Percentiles rank a stretch among this genome's conserved stretches.
These are phyloP conservation scores for Saccostrea glomerata DNA, from an alignment of 1,140 invertebrate species.

Conservation along the genomic window DNA sequence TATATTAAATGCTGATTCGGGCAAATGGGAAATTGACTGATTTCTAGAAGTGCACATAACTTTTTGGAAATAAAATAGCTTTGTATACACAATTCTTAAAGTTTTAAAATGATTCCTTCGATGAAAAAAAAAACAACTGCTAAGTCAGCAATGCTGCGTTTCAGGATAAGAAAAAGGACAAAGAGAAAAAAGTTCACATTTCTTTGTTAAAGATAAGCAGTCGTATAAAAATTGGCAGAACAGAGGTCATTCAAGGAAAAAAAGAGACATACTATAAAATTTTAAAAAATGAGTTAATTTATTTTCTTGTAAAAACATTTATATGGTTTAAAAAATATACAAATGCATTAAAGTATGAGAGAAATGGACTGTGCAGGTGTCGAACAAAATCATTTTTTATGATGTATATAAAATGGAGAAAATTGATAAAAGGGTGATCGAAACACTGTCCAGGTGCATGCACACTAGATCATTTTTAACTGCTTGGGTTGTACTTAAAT, in stretches of 20 bases:
- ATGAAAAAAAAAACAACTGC: too few relatives aligned
- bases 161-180: too few relatives aligned
- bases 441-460: constrained; percentile 4
- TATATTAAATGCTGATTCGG: too few relatives aligned
- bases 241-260: neutral
- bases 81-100: too few relatives aligned
- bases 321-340: neutral
- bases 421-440: neutral
- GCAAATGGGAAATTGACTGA: too few relatives aligned
- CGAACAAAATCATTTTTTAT: neutral
- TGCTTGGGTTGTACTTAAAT: neutral
- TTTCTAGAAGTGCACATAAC: too few relatives aligned
- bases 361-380: neutral
- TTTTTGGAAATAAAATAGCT: too few relatives aligned
- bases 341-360: constrained; percentile 5
- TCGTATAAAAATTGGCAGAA: neutral
- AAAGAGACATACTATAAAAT: neutral
- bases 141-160: too few relatives aligned
- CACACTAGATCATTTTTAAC: neutral
- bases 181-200: neutral
- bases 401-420: neutral
- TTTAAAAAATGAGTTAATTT: neutral
- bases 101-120: too few relatives aligned
- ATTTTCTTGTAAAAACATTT: neutral
- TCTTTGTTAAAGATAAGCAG: neutral